Percentiles rank a stretch among this genome's conserved stretches.
These are phyloP conservation scores for Oligia latruncula DNA, from an alignment of 2,888 invertebrate genomes.

Conservation along the genomic window DNA sequence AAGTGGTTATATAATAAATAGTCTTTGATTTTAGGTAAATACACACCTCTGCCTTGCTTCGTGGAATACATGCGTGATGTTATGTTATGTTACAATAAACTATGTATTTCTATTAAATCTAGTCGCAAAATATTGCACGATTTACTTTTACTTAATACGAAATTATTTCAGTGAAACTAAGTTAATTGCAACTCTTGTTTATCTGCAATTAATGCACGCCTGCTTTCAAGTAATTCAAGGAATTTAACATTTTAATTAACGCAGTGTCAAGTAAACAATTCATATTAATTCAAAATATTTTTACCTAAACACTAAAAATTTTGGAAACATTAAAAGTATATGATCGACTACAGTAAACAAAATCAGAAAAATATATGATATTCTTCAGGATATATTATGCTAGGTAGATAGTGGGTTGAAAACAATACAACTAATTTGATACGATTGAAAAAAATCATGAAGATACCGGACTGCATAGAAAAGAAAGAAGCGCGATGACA, in stretches of 20 bases:
- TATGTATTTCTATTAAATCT: not conserved
- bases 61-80: not conserved
- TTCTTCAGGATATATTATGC: too few relatives aligned
- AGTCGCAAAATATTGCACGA: not conserved
- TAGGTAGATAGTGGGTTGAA: too few relatives aligned
- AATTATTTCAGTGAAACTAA: conserved; percentile 32
- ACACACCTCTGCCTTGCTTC: not conserved
- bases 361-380: too few relatives aligned
- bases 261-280: conserved; percentile 32
- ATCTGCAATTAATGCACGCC: conserved; percentile 25
- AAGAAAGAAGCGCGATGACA: too few relatives aligned
- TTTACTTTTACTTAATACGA: conserved; percentile 10
- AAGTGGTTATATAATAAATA: too few relatives aligned
- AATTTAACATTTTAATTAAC: conserved; percentile 55
- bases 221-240: conserved; percentile 15
- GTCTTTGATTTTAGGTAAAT: not conserved
- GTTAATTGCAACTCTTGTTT: conserved; percentile 28
- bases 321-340: too few relatives aligned
- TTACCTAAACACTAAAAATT: not conserved
- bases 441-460: too few relatives aligned
- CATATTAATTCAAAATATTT: conserved; percentile 49
- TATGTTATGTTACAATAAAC: not conserved
- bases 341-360: too few relatives aligned
- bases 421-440: too few relatives aligned
- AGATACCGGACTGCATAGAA: too few relatives aligned